Base-by-base conservation (phyloP, 2,113 vertebrate species). In the Falcunculus frontatus region DNA sequence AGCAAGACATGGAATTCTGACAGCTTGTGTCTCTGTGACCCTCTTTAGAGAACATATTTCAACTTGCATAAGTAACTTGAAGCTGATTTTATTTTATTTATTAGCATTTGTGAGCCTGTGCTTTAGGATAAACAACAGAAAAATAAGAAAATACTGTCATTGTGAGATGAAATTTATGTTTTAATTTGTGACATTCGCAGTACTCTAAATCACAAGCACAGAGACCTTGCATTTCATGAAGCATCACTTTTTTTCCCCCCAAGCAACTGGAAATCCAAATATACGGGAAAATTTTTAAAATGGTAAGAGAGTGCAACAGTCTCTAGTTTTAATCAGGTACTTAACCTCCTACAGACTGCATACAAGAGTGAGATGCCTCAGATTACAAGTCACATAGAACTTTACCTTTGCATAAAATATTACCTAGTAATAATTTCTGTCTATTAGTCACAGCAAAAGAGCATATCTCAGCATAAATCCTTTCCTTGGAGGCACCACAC, bases 1-100 rank as follows among this genome's bases (percentile, higher is more conserved):
- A 76, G 63, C 20, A 76, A 80, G 63, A 63, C 29, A 23, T 20
- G 22, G 39, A 42, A 19, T 77, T 88, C 85, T 85, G 85, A 74
- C 78, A 90, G 70, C 25, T 77, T 80, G 63, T 86, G 79, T 59
- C 59, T 77, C 82, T 50, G 13, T 78, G 75, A 95, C 85, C 78
- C 47, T 88, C 93, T 94, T 86, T 29, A 68, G 90, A 75, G 82
- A 95, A 93, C 22, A 69, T 89, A 85, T 87, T 91, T 94, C 81
- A 59, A 67, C 59, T 70, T 55, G 33, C 35, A 49, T 78, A 88
- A 74, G 47, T 63, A 77, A 86, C 39, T 33, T 89, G 39, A 85
- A 76, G 41, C 8, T 84, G 30, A 60, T 39, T 73, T 65, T 80
- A n/a, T 85, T 82, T 85, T 81, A 73, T 96, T 91, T 89, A 90